These are phyloP conservation scores for Spicauda simplicius DNA, from an alignment of 2,888 invertebrate species.

Conservation along the genomic window DNA sequence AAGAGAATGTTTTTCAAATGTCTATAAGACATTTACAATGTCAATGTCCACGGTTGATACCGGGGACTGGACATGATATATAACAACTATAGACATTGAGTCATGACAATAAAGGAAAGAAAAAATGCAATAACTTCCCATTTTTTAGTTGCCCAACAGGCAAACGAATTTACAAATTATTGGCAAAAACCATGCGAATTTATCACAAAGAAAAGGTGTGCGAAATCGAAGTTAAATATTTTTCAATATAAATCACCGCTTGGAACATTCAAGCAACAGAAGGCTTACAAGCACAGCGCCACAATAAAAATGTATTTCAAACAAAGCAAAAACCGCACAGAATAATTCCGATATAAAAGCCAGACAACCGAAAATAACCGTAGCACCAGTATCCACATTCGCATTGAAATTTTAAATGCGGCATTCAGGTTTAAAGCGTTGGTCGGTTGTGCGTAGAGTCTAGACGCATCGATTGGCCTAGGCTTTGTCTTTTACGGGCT, in stretches of 20 bases:
- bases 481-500: constrained; percentile 53
- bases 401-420: constrained; percentile 47
- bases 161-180: not conserved
- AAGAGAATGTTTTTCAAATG: not conserved
- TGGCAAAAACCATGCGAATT: constrained; percentile 1
- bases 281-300: not conserved
- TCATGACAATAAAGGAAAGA: not conserved
- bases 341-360: constrained; percentile 22
- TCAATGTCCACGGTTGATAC: not conserved
- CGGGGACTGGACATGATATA: not conserved
- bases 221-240: not conserved
- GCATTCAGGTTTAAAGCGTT: constrained; percentile 50
- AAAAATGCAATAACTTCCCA: not conserved
- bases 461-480: constrained; percentile 78
- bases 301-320: constrained; percentile 6
- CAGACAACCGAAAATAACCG: constrained; percentile 40
- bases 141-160: not conserved
- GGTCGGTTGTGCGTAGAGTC: constrained; percentile 58
- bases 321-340: constrained; percentile 6
- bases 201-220: not conserved
- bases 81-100: not conserved
- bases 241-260: not conserved
- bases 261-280: not conserved
- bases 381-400: constrained; percentile 32
- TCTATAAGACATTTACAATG: not conserved